Evolutionary conservation across 2,113 vertebrate genomes (phyloP), one percentile per base, ranked within the genome.

Genomic region (Psammodynastes pulverulentus): DNA sequence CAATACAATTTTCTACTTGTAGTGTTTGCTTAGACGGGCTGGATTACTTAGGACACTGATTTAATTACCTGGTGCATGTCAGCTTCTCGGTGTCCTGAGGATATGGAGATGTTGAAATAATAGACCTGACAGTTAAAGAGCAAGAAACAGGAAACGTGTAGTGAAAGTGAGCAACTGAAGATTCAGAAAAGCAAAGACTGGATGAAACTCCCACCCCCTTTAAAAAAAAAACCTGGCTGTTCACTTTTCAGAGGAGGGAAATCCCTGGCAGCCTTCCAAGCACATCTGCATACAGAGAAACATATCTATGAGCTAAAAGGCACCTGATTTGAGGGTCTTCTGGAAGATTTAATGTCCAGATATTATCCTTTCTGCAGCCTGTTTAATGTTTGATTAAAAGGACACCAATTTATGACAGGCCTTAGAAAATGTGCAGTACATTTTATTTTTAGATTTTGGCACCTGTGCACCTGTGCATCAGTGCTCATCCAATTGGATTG

Each of bases 221-320:
- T 19, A 15, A 34, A 19, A 45, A 21, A 52, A 6, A 53, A 24
- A 56, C 58, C 24, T 5, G 26, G 46, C 2, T 49, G 46, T 90
- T 92, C 93, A 53, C 9, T 49, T 52, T 93, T 94, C 87, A 52
- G 29, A 92, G 91, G 93, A 94, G 12, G 86, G 58, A 84, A 96
- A 95, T 91, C 89, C 8, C n/a, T 95, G 95, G 92, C 92, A 86
- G 21, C 3, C 46, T 94, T 95, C 95, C 95, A 96, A 91, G 29
- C 51, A 62, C 93, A 95, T 92, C 39, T 24, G 92, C 93, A 91
- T 94, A 85, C 26, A n/a, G 91, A 67, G 91, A 93, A 96, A 95
- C 96, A 96, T 97, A 97, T 96, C 96, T 93, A 96, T 96, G 92
- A 95, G 48, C 2, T 84, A 94, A 95, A 94, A 94, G 89, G 87